Evolutionary conservation across 2,888 invertebrate species (phyloP).

Genomic region (Scaptomyza caliginosa): DNA sequence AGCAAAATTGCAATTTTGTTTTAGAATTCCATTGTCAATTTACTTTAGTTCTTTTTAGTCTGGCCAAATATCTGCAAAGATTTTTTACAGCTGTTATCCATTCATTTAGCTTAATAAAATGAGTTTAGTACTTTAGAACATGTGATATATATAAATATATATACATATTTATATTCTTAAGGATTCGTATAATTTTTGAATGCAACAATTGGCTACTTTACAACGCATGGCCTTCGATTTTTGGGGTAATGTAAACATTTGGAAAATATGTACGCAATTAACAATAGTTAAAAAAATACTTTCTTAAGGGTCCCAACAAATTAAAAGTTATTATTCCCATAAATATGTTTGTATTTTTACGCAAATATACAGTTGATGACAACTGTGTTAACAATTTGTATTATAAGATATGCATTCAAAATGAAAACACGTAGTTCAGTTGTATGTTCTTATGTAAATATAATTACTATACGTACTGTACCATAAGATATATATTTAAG

Average conservation of each 20-base stretch:
- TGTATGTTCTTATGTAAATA: slow-evolving; percentile 14
- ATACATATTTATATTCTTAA: slow-evolving; percentile 49
- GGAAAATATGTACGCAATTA: too few relatives aligned
- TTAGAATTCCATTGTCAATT: too few relatives aligned
- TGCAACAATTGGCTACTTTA: not conserved
- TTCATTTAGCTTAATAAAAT: slow-evolving; percentile 15
- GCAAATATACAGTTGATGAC: not conserved
- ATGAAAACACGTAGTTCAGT: not conserved
- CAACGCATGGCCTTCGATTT: not conserved
- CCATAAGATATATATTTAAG: slow-evolving; percentile 9
- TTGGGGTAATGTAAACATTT: too few relatives aligned
- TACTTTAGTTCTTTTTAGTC: too few relatives aligned
- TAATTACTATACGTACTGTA: slow-evolving; percentile 2
- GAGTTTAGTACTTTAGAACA: slow-evolving; percentile 43
- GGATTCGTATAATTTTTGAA: slow-evolving; percentile 24
- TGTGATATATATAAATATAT: slow-evolving; percentile 56
- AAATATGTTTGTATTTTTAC: not conserved
- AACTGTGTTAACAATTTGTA: slow-evolving; percentile 3
- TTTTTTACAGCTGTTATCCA: not conserved
- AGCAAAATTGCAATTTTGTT: too few relatives aligned
- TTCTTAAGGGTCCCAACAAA: too few relatives aligned
- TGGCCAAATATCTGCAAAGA: too few relatives aligned
- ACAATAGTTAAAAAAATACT: too few relatives aligned
- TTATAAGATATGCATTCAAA: not conserved
- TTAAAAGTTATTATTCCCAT: too few relatives aligned